Evolutionary conservation across 2,888 invertebrate genomes (phyloP), one percentile per base, ranked within the genome.

Genomic region (Agonopterix heracliana): DNA sequence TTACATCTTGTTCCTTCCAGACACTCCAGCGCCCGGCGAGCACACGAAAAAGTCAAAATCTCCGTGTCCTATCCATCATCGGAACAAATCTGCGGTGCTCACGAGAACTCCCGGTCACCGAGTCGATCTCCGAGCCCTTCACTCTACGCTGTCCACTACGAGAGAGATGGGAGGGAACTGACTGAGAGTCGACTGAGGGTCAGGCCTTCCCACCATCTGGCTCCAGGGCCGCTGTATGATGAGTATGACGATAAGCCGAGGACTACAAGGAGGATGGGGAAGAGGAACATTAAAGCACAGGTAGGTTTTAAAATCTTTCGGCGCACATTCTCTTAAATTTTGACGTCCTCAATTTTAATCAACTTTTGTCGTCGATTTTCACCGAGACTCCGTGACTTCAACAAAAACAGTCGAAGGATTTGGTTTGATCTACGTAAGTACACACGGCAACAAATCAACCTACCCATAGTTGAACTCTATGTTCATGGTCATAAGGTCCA

Each of bases 241-340:
- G 89, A 89, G 40, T 78, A 75, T 34, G 86, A 86, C 52, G 88
- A 87, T 55, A 88, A 87, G 48, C 87, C 88, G 0, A 72, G 91
- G 17, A 77, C 90, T 0, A 90, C 90, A 10, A 90, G 92, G 59
- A 91, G 93, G 62, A 95, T 96, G 94, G 96, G 96, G 34, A 95
- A 95, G 68, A 90, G 96, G 52, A 97, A 97, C 75, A 95, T 97
- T 54, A 97, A 96, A 76, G 95, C 96, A 3, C 95, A 95, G 90
- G 96, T 96, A 50, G 48, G 51, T 49, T 9, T 36, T 36, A 38
- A 13, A 38, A 38, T 38, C 17, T 17, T 17, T 26, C 26, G 7
- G 26, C 26, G 7, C 2, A 26, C 3, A 26, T 26, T 26, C 26
- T 26, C 26, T 3, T 26, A 5, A 26, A 26, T 26, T 2, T 3